Conservation (phyloP, 2,888 invertebrate genomes). For the Noctua comes region DNA sequence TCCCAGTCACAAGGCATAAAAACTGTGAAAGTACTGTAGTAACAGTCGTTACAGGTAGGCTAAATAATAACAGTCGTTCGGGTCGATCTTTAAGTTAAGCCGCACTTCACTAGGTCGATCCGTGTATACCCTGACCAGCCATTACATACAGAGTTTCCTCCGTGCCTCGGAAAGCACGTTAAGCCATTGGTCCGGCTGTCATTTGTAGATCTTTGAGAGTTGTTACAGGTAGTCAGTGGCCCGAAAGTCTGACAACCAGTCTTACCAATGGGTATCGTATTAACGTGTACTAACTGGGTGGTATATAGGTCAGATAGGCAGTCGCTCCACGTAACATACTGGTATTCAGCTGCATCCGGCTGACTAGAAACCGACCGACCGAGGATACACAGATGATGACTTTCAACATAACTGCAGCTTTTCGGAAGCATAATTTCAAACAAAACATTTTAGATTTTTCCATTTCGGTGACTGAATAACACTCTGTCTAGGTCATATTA, state of each 20-base stretch:
- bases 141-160: too few species aligned
- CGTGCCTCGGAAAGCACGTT: too few species aligned
- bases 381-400: not conserved
- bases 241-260: too few species aligned
- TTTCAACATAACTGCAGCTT: not conserved
- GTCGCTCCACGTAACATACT: not conserved
- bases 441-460: not conserved
- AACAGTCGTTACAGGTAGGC: not conserved
- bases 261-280: not conserved
- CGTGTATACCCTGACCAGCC: too few species aligned
- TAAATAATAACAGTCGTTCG: too few species aligned
- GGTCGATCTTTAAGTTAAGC: too few species aligned
- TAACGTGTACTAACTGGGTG: not conserved
- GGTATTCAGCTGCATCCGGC: not conserved
- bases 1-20: too few species aligned
- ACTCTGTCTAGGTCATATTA: not conserved
- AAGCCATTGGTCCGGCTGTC: too few species aligned
- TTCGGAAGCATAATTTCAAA: not conserved
- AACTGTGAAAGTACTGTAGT: too few species aligned
- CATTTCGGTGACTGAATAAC: not conserved
- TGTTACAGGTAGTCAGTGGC: too few species aligned
- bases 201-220: not conserved
- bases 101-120: too few species aligned
- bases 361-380: not conserved
- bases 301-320: not conserved